phyloP scores from a whole-genome alignment of 1,140 invertebrate species.

The Colletes latitarsis region DNA sequence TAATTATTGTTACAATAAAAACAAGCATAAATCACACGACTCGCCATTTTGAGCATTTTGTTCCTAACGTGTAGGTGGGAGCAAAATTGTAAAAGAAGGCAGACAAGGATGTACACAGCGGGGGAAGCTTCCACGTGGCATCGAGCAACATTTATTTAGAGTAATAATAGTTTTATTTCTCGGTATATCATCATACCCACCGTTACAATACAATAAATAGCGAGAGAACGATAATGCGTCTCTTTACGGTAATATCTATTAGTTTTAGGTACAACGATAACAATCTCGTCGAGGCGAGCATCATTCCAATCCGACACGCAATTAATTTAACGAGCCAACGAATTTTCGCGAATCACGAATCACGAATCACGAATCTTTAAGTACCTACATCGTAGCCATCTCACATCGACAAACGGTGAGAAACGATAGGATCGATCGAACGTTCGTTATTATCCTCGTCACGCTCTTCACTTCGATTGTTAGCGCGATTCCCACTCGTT shows the following conservation, averaged over 20 bases:
- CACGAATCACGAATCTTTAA: constrained; percentile 44
- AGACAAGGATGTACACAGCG: background rate
- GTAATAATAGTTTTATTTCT: constrained; percentile 59
- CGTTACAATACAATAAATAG: constrained; percentile 69
- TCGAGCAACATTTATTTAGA: background rate
- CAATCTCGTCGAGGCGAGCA: constrained; percentile 54
- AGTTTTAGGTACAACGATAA: constrained; percentile 59
- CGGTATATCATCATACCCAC: constrained; percentile 57
- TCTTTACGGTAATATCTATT: constrained; percentile 45
- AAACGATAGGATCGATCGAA: constrained; percentile 42
- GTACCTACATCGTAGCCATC: constrained; percentile 30
- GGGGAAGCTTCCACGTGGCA: background rate
- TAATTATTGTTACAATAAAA: constrained; percentile 8
- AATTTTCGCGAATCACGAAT: constrained; percentile 39
- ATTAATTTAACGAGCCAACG: constrained; percentile 37
- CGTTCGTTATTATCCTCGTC: constrained; percentile 47
- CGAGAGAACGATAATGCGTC: constrained; percentile 48
- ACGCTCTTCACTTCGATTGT: constrained; percentile 16
- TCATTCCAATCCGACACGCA: constrained; percentile 21
- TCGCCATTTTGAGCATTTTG: background rate
- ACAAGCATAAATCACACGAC: background rate
- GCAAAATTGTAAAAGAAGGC: no score
- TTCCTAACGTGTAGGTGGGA: background rate
- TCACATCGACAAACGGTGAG: constrained; percentile 12
- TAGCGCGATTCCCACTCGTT: background rate